Evolutionary conservation across 2,888 invertebrate genomes (phyloP).

Genomic region (Tetrapedia diversipes): DNA sequence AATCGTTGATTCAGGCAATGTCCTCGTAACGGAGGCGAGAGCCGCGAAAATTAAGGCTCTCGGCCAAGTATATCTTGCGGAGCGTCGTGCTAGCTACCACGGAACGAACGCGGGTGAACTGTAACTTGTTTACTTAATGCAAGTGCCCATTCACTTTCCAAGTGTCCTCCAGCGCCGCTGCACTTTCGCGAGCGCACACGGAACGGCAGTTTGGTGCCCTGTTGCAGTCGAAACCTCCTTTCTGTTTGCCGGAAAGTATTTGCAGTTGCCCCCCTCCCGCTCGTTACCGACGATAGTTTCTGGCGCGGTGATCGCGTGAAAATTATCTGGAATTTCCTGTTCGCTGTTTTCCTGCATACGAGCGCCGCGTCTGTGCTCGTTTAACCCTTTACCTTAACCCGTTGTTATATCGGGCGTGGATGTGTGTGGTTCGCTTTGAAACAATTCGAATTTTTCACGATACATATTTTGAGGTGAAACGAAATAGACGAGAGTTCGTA

Average conservation of each 20-base stretch:
- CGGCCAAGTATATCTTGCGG: slow-evolving; percentile 36
- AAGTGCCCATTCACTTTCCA: slow-evolving; percentile 57
- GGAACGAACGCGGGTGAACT: slow-evolving; percentile 50
- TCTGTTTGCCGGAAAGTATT: slow-evolving; percentile 30
- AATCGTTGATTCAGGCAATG: slow-evolving; percentile 50
- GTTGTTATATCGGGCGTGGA: too few relatives aligned
- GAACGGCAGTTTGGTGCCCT: slow-evolving; percentile 35
- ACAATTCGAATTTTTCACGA: too few relatives aligned
- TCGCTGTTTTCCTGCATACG: background rate
- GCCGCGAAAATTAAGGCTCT: slow-evolving; percentile 58
- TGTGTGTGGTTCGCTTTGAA: too few relatives aligned
- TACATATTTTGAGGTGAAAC: too few relatives aligned
- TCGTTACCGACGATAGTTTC: slow-evolving; percentile 19
- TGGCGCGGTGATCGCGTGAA: background rate
- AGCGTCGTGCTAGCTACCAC: slow-evolving; percentile 35
- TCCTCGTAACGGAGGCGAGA: slow-evolving; percentile 51
- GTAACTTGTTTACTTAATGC: slow-evolving; percentile 67
- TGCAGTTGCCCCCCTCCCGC: background rate
- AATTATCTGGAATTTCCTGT: background rate
- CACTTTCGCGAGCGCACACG: slow-evolving; percentile 44
- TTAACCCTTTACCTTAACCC: too few relatives aligned
- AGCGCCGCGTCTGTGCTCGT: background rate
- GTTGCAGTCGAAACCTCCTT: slow-evolving; percentile 22
- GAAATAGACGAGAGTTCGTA: too few relatives aligned
- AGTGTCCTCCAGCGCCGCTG: slow-evolving; percentile 37